Base-by-base conservation (phyloP, 2,113 vertebrate species). In the Mirza zaza region DNA sequence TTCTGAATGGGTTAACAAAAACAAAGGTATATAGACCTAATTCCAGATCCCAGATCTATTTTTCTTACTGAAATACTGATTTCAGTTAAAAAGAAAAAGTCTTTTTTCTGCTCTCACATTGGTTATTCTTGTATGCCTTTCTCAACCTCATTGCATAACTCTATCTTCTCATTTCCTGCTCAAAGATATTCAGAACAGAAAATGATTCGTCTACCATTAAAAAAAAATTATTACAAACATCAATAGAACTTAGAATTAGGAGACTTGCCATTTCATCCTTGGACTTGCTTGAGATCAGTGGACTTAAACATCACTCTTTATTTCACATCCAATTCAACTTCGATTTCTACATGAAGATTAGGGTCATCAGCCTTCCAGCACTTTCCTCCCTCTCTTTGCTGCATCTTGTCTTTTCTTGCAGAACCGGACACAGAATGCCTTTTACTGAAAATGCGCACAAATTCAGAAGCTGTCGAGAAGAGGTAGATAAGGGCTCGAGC, bases 231-330 rank as follows among this genome's bases (percentile, higher is more conserved):
- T 17, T 52, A 4, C 34, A 45, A n/a, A 85, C 5, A 2, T 3
- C 48, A 63, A 34, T 9, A 34, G 27, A 15, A 25, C 23, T 48
- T 39, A 18, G 6, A 77, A 2, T 20, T 29, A 59, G 39, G 32
- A 39, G 20, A 21, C 9, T 32, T 6, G 3, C 4, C 2, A 1
- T 92, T 48, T 10, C 20, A 3, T 12, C 10, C 3, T 15, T n/a
- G 59, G 39, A 32, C 20, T 42, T 8, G 3, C 9, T 29, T n/a
- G 29, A 34, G 55, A 25, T 20, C 39, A 9, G 4, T 5, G 20
- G 20, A 39, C 42, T 12, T 20, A 63, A 34, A 88, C 9, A 1
- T 59, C 8, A 0, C 61, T 29, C 17, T 1, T 27, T 25, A 20
- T 23, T 48, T 48, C 15, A 8, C n/a, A 21, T 48, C 23, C 23